Evolutionary conservation across 2,113 vertebrate genomes (phyloP).

Genomic region (Chionis minor): DNA sequence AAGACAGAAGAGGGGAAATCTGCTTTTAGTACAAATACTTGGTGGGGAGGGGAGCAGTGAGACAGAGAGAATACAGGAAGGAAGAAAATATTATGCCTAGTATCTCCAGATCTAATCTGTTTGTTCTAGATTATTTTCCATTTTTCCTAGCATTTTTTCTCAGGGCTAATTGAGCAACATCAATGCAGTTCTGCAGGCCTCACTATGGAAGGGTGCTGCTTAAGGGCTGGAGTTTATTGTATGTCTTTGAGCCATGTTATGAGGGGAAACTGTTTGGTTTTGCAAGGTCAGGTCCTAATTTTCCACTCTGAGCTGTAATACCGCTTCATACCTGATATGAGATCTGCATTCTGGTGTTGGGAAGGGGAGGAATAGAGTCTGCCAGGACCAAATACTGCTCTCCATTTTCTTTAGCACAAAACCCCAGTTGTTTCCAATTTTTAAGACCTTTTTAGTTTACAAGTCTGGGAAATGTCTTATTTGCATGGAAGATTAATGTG

Average conservation of each 20-base stretch:
- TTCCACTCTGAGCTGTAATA: background rate
- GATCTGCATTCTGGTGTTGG: background rate
- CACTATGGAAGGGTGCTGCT: background rate
- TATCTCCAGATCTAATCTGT: slow-evolving; percentile 28
- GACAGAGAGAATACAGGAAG: background rate
- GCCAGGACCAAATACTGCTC: background rate
- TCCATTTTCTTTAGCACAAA: background rate
- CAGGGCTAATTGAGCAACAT: background rate
- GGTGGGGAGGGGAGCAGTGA: background rate
- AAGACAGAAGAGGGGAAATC: background rate
- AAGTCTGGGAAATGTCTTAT: background rate
- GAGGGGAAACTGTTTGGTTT: background rate
- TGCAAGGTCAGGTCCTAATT: background rate
- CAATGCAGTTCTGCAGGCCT: background rate
- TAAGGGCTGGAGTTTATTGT: background rate
- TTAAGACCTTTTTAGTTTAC: background rate
- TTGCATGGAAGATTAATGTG: background rate
- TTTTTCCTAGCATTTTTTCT: slow-evolving; percentile 12
- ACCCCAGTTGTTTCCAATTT: background rate
- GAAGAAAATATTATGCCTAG: background rate
- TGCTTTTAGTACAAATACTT: background rate
- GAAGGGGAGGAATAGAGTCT: background rate
- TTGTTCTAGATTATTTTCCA: slow-evolving; percentile 24
- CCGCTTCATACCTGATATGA: background rate
- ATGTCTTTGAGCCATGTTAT: background rate